Percentiles rank a stretch among this genome's conserved stretches.
Conservation (phyloP, 2,113 vertebrate genomes). For the Leucopternis melanops region DNA sequence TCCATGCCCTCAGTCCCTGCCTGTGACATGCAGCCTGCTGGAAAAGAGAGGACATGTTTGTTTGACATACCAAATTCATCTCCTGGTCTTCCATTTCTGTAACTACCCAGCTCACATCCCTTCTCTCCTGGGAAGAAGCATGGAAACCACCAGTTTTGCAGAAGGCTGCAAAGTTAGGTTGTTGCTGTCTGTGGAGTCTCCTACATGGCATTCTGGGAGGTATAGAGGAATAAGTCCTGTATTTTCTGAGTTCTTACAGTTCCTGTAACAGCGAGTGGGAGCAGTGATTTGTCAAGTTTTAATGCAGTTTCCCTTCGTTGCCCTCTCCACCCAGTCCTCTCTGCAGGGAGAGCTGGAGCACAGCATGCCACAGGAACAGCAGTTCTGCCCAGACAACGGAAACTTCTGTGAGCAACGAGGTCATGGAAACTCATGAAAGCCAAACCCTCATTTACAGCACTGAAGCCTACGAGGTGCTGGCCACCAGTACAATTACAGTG, state of each 20-base stretch:
- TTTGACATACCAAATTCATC: background rate
- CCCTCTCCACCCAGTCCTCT: background rate
- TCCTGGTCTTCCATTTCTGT: background rate
- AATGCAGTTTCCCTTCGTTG: background rate
- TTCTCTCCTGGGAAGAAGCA: too few relatives aligned
- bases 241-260: background rate
- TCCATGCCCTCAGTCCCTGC: background rate
- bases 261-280: background rate
- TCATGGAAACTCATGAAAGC: background rate
- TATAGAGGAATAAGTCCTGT: background rate
- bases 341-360: accelerated
- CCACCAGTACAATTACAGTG: background rate
- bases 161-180: background rate
- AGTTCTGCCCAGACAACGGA: background rate
- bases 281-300: background rate
- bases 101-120: background rate
- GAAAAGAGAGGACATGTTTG: background rate
- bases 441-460: background rate
- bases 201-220: background rate
- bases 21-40: background rate
- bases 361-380: background rate
- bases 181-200: background rate
- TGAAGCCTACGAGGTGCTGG: background rate
- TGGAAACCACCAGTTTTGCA: background rate
- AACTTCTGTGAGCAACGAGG: background rate